Base-by-base conservation (phyloP, 2,797 vertebrate species). In the Synaphobranchus kaupii region DNA sequence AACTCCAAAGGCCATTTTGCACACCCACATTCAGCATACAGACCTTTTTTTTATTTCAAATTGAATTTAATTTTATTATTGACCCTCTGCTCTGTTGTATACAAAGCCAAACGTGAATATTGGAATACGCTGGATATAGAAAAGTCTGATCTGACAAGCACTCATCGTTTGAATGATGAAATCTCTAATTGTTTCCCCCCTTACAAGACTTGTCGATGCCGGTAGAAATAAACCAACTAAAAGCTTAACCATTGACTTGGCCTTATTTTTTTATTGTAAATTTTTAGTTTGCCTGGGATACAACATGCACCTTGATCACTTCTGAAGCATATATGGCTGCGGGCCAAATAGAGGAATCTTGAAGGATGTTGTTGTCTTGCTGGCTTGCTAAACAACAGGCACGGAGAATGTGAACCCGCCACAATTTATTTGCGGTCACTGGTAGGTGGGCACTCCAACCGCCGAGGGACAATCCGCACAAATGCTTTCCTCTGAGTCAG, bases 381-480 rank as follows among this genome's bases (percentile, higher is more conserved):
- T 92, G 88, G 90, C 88, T 88, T 68, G 92, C 84, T n/a, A 89
- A 91, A 88, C 87, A 88, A 88, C 83, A 73, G 88, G 87, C 90
- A 89, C 88, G 50, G 87, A 88, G 89, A 92, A 91, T 89, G 91
- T 92, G 88, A 90, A 88, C 80, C 88, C 90, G 90, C 92, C 89
- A 86, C 90, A 89, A 89, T 91, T 91, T 91, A 89, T 90, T 82
- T 87, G 88, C 88, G 86, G 87, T 90, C 73, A 88, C 83, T 87
- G 86, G 88, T 87, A 86, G 89, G 92, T 91, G 90, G 90, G 90
- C 88, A 88, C 73, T 88, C 81, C 85, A 88, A 83, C 73, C 78
- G 88, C 85, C 84, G 56, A 60, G 84, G 90, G 88, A 89, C 90
- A 90, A 83, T 88, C 90, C 84, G 83, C 87, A 85, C 87, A 88